Conservation (phyloP, 1,140 invertebrate genomes). For the Apis florea region DNA sequence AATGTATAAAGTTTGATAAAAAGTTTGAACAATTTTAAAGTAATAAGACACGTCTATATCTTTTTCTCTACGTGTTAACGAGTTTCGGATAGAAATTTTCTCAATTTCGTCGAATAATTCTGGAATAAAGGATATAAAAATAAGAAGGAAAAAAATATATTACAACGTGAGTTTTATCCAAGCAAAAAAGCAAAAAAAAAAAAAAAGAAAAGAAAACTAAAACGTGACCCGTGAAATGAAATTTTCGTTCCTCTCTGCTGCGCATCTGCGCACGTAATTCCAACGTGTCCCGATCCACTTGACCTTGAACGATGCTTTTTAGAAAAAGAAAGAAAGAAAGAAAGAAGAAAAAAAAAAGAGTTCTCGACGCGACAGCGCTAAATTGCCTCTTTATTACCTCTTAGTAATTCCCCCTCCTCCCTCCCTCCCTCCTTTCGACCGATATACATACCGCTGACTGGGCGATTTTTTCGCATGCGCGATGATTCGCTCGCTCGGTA, state of each 20-base stretch:
- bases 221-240: background rate
- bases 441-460: background rate
- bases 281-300: background rate
- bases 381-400: conserved; percentile 24
- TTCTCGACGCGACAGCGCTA: background rate
- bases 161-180: background rate
- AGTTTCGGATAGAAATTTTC: no score
- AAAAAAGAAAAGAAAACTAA: background rate
- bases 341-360: background rate
- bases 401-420: background rate
- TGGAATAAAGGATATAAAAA: no score
- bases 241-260: background rate
- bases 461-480: background rate
- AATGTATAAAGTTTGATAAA: no score
- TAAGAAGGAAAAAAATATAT: no score
- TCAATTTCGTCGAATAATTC: no score
- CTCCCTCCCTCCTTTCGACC: background rate
- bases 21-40: no score
- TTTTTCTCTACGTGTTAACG: no score
- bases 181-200: no score
- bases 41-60: no score
- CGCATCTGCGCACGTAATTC: background rate
- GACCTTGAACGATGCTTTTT: conserved; percentile 13
- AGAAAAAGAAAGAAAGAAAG: no score
- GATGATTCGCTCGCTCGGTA: no score